A percentile compares a stretch with the other conserved stretches of the same genome.
Conservation (phyloP, 2,113 vertebrate species). For the Malurus elegans region DNA sequence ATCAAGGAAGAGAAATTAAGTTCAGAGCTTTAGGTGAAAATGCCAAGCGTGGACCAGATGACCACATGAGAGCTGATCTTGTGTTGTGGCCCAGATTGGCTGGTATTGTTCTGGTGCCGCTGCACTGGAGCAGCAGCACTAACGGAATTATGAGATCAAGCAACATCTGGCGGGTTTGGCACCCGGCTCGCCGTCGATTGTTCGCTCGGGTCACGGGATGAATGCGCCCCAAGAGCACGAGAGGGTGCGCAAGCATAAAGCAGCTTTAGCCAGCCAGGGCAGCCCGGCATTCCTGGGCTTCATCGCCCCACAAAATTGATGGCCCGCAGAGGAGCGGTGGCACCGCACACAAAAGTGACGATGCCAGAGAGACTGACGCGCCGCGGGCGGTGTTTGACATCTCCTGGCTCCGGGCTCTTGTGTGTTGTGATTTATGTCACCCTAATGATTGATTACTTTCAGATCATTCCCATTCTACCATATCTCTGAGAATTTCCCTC, state of each 20-base stretch:
- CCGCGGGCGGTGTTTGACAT: constrained; percentile 79
- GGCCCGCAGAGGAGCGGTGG: constrained; percentile 63
- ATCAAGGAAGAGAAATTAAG: constrained; percentile 25
- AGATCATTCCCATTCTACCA: constrained; percentile 82
- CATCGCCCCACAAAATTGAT: constrained; percentile 52
- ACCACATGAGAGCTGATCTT: not conserved
- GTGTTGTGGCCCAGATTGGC: constrained; percentile 14
- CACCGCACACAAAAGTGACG: constrained; percentile 79
- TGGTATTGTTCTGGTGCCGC: constrained; percentile 74
- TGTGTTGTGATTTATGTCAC: constrained; percentile 83
- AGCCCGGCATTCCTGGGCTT: constrained; percentile 63
- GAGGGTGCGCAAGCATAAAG: constrained; percentile 84
- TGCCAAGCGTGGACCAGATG: constrained; percentile 40
- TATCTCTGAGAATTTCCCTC: constrained; percentile 78
- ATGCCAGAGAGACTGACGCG: constrained; percentile 78
- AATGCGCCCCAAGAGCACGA: constrained; percentile 74
- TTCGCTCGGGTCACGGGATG: constrained; percentile 65
- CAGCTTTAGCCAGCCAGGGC: constrained; percentile 67
- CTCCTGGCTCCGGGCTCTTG: constrained; percentile 79
- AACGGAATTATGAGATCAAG: constrained; percentile 76
- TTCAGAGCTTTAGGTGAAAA: constrained; percentile 21
- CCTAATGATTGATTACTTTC: constrained; percentile 89
- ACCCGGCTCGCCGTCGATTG: constrained; percentile 54
- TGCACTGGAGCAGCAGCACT: constrained; percentile 69
- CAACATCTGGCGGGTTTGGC: constrained; percentile 84